Conservation (phyloP, 1,140 invertebrate genomes). For the Eumaeus atala region DNA sequence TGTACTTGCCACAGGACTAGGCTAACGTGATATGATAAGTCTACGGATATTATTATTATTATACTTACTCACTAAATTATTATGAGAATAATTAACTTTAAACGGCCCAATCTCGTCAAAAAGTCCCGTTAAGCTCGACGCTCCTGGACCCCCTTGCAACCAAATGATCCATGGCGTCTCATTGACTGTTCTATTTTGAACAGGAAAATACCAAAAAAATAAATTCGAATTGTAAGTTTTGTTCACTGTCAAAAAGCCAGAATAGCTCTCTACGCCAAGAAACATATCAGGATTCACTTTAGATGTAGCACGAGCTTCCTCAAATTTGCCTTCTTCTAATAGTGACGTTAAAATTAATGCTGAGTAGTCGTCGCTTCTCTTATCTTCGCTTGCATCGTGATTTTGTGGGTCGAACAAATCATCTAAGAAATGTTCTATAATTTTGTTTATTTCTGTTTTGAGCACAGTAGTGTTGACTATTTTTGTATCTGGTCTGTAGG, state of each 20-base stretch:
- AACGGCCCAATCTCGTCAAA: slow-evolving; percentile 89
- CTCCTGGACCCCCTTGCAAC: slow-evolving; percentile 88
- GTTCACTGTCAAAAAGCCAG: slow-evolving; percentile 79
- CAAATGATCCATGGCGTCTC: slow-evolving; percentile 81
- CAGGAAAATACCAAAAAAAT: slow-evolving; percentile 83
- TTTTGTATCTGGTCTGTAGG: slow-evolving; percentile 14
- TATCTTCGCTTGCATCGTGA: slow-evolving; percentile 13
- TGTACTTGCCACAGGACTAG: too few species aligned
- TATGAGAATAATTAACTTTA: slow-evolving; percentile 70
- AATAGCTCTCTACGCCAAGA: slow-evolving; percentile 65
- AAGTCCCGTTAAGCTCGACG: slow-evolving; percentile 84
- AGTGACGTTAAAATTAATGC: slow-evolving; percentile 79
- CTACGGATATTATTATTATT: slow-evolving; percentile 10
- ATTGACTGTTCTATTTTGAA: slow-evolving; percentile 54
- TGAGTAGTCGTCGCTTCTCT: slow-evolving; percentile 60
- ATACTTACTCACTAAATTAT: slow-evolving; percentile 57
- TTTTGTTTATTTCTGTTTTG: background rate
- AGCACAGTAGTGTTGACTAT: background rate
- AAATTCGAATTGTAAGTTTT: slow-evolving; percentile 77
- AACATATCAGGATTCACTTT: slow-evolving; percentile 42
- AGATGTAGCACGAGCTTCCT: slow-evolving; percentile 40
- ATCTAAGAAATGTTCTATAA: slow-evolving; percentile 12
- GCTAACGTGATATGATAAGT: too few species aligned
- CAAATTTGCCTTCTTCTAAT: slow-evolving; percentile 72
- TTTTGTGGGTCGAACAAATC: slow-evolving; percentile 7